Evolutionary conservation across 2,888 invertebrate genomes (phyloP), one percentile per base, ranked within the genome.

Genomic region (Athalia cordata): DNA sequence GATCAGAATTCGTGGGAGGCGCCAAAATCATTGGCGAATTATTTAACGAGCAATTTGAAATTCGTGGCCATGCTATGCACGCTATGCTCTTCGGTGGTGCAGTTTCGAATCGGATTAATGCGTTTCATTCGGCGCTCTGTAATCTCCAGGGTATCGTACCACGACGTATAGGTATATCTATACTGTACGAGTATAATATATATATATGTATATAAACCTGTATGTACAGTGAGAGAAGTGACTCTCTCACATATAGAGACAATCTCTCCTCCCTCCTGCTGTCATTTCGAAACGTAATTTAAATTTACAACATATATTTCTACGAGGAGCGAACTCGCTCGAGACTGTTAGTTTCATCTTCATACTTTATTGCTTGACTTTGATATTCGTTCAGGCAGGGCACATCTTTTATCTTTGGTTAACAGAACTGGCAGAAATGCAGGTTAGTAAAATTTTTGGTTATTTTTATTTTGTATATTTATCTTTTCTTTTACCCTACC

Each of bases 281-380:
- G 50, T 77, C 77, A 61, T 47, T 29, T 67, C 66, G 70, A 59
- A 78, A 29, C 78, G 77, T 80, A 80, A 83, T 81, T 83, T 80
- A 80, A 83, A 83, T 80, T 80, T 78, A 77, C 79, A 70, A 80
- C 72, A 78, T 81, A 79, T 29, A 29, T 75, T 82, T 82, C 68
- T 61, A 72, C 49, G 49, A 59, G 57, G 50, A 66, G 52, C 47
- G 29, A 29, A 43, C 65, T 77, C 61, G 65, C 64, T 49, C 62
- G 78, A 81, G 81, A 79, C 78, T 59, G 80, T 80, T 72, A 77
- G 80, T 83, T 75, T 81, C 80, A 83, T 83, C 81, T 77, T 70
- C 64, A 77, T 77, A 78, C 80, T 80, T 80, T 80, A 76, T 77
- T 77, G 78, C 74, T 47, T 59, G 57, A 80, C 80, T 77, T 9